These are phyloP conservation scores for Melikaiella ostensackeni DNA, from an alignment of 2,888 invertebrate genomes.

Conservation along the genomic window DNA sequence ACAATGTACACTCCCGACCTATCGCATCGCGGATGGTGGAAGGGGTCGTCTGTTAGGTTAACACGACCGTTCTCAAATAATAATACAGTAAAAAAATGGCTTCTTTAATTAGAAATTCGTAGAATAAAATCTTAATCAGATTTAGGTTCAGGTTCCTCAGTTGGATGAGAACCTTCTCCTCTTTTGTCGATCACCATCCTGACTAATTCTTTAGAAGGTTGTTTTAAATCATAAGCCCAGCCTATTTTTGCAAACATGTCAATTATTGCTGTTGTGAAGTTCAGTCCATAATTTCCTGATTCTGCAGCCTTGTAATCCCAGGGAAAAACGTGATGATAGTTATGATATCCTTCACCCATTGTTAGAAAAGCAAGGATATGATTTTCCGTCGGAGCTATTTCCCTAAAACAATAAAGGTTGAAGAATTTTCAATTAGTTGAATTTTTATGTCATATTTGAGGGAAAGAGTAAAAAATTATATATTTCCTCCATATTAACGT, in stretches of 20 bases:
- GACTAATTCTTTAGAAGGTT: slow-evolving; percentile 81
- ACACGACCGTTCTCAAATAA: no score
- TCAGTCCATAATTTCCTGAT: slow-evolving; percentile 81
- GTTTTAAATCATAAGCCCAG: slow-evolving; percentile 88
- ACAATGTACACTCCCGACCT: no score
- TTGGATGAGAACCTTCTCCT: slow-evolving; percentile 77
- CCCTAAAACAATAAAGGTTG: slow-evolving; percentile 44
- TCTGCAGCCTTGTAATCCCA: slow-evolving; percentile 96
- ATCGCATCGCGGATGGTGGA: no score
- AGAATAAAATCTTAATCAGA: not conserved
- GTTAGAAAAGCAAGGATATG: slow-evolving; percentile 65
- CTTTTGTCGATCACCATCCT: slow-evolving; percentile 79
- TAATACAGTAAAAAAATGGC: no score
- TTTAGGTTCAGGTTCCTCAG: not conserved
- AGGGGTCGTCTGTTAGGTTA: no score
- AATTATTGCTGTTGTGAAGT: slow-evolving; percentile 84
- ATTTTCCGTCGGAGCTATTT: slow-evolving; percentile 61
- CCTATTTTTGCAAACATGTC: slow-evolving; percentile 85
- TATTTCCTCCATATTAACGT: no score
- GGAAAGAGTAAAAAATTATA: no score
- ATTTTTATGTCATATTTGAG: no score
- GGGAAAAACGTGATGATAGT: slow-evolving; percentile 94
- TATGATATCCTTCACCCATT: slow-evolving; percentile 79
- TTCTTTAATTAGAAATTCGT: no score
- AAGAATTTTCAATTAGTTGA: no score